These are phyloP conservation scores for Azemiops feae DNA, from an alignment of 2,113 vertebrate species.

Conservation along the genomic window DNA sequence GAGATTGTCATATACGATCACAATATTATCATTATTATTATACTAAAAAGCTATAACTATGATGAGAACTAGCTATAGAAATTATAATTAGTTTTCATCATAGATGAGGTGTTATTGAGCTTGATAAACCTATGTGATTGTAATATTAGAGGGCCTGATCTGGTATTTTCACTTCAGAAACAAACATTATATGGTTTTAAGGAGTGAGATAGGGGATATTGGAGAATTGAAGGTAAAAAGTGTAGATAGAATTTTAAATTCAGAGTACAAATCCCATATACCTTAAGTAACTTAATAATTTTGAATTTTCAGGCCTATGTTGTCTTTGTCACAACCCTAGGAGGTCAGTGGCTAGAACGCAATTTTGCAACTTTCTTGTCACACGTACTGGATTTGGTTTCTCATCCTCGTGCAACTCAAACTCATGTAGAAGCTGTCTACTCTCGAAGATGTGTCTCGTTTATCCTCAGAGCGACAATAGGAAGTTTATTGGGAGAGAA, in stretches of 20 bases:
- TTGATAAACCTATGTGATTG: background rate
- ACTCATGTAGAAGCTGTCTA: constrained; percentile 98
- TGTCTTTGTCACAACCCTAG: constrained; percentile 92
- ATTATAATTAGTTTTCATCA: background rate
- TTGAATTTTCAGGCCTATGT: constrained; percentile 87
- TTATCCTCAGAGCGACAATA: constrained; percentile 93
- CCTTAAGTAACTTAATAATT: constrained; percentile 14
- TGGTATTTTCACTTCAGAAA: background rate
- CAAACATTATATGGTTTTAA: background rate
- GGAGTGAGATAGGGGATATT: background rate
- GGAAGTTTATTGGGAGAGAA: constrained; percentile 95
- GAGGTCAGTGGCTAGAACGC: constrained; percentile 96
- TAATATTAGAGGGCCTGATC: background rate
- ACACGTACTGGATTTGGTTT: constrained; percentile 92
- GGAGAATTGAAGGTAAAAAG: background rate
- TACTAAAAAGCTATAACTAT: background rate
- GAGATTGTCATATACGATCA: background rate
- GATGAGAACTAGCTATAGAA: background rate
- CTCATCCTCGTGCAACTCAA: constrained; percentile 95
- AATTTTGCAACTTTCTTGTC: constrained; percentile 95
- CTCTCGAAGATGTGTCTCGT: constrained; percentile 96
- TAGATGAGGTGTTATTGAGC: background rate
- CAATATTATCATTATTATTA: background rate
- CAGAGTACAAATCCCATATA: background rate
- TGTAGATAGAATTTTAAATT: background rate